Percentiles rank a stretch among this genome's conserved stretches.
Evolutionary conservation across 2,113 vertebrate species (phyloP).

Genomic region (Indri indri): DNA sequence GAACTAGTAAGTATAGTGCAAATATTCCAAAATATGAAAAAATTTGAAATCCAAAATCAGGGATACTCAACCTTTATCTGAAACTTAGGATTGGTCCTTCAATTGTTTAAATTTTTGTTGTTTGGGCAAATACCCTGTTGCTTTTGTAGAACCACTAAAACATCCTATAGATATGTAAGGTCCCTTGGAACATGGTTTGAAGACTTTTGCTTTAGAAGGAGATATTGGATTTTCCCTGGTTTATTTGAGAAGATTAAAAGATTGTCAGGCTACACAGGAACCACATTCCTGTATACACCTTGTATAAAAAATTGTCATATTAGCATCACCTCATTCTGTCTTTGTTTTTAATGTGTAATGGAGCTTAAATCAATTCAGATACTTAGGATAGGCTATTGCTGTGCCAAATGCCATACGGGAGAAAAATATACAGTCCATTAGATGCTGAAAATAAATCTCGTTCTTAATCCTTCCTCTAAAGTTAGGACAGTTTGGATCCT

Average conservation of each 20-base stretch:
- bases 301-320: conserved; percentile 11
- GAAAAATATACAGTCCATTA: background rate
- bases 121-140: background rate
- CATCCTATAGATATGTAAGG: background rate
- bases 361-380: background rate
- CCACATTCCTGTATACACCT: background rate
- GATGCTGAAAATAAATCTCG: conserved; percentile 35
- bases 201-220: background rate
- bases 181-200: background rate
- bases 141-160: background rate
- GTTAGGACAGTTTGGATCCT: background rate
- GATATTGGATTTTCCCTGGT: background rate
- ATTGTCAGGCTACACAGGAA: background rate
- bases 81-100: background rate
- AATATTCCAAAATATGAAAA: background rate
- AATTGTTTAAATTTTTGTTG: background rate
- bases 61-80: background rate
- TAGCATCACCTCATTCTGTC: background rate
- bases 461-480: background rate
- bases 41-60: background rate
- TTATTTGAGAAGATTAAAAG: background rate
- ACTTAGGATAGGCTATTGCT: background rate
- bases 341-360: conserved; percentile 9
- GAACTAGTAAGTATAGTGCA: background rate
- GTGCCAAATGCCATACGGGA: background rate